A percentile compares a stretch with the other conserved stretches of the same genome.
Conservation (phyloP, 2,888 invertebrate species). For the Orchesella flavescens region DNA sequence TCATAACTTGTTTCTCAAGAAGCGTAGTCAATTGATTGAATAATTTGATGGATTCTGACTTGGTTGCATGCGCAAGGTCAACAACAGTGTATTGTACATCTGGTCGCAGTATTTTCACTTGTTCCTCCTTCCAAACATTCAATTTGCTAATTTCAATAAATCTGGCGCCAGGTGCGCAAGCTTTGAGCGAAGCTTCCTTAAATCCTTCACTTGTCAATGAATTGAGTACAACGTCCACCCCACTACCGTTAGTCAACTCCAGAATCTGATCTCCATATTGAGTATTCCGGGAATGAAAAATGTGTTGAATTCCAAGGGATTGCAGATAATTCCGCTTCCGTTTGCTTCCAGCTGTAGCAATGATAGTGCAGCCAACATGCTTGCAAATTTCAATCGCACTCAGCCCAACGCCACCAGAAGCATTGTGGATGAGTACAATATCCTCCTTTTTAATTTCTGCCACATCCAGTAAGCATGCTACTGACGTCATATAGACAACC, state of each 20-base stretch:
- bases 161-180: neutral
- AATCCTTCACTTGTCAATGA: conserved; percentile 56
- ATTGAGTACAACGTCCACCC: conserved; percentile 56
- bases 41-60: neutral
- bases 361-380: conserved; percentile 29
- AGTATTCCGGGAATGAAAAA: conserved; percentile 55
- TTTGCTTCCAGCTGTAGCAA: conserved; percentile 55
- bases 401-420: conserved; percentile 60
- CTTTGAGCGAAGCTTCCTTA: conserved; percentile 1
- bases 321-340: conserved; percentile 49
- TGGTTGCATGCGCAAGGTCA: neutral
- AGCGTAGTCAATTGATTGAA: neutral
- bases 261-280: conserved; percentile 37
- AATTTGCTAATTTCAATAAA: conserved; percentile 46
- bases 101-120: neutral
- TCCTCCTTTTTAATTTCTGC: conserved; percentile 43
- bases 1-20: neutral
- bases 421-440: conserved; percentile 52
- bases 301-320: conserved; percentile 44
- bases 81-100: conserved; percentile 34
- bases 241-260: conserved; percentile 27
- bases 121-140: conserved; percentile 20
- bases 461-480: conserved; percentile 34
- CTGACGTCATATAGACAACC: conserved; percentile 46
- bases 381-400: conserved; percentile 50